phyloP scores from a whole-genome alignment of 2,888 invertebrate species.

The Meteorus cinctellus region DNA sequence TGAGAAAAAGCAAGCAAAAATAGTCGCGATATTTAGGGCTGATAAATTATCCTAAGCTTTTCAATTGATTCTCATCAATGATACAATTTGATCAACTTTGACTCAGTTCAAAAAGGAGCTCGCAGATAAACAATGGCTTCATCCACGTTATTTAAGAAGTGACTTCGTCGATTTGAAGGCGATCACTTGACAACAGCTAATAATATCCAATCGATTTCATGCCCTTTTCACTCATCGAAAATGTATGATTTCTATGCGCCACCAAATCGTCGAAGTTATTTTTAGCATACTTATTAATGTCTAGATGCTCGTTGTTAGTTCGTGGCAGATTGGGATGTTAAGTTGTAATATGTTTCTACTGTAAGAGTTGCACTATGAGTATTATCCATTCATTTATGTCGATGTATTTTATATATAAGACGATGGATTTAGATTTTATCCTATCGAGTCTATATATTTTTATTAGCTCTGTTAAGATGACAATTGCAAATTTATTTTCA shows the following conservation, averaged over 20 bases:
- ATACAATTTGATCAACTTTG: slow-evolving; percentile 51
- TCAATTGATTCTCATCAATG: slow-evolving; percentile 50
- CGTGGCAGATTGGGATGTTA: slow-evolving; percentile 63
- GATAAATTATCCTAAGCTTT: slow-evolving; percentile 64
- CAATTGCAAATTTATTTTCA: slow-evolving; percentile 10
- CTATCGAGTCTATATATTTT: not conserved
- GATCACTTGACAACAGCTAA: slow-evolving; percentile 7
- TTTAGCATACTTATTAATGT: slow-evolving; percentile 65
- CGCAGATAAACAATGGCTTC: slow-evolving; percentile 40
- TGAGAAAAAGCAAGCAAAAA: slow-evolving; percentile 52
- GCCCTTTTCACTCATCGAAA: not conserved
- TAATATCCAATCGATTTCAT: not conserved
- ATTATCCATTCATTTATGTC: slow-evolving; percentile 48
- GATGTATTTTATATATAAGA: slow-evolving; percentile 32
- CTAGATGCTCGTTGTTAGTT: slow-evolving; percentile 64
- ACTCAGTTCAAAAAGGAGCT: slow-evolving; percentile 48
- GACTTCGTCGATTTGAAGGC: slow-evolving; percentile 38
- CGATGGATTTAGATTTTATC: not conserved
- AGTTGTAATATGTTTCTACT: slow-evolving; percentile 26
- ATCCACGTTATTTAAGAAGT: slow-evolving; percentile 34
- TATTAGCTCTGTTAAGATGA: slow-evolving; percentile 18
- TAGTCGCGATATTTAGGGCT: slow-evolving; percentile 68
- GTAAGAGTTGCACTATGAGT: slow-evolving; percentile 49
- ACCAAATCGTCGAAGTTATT: slow-evolving; percentile 34
- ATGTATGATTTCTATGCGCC: slow-evolving; percentile 29